Percentiles rank a stretch among this genome's conserved stretches.
phyloP scores from a whole-genome alignment of 2,888 invertebrate genomes.

The Drepanosiphum platanoidis region DNA sequence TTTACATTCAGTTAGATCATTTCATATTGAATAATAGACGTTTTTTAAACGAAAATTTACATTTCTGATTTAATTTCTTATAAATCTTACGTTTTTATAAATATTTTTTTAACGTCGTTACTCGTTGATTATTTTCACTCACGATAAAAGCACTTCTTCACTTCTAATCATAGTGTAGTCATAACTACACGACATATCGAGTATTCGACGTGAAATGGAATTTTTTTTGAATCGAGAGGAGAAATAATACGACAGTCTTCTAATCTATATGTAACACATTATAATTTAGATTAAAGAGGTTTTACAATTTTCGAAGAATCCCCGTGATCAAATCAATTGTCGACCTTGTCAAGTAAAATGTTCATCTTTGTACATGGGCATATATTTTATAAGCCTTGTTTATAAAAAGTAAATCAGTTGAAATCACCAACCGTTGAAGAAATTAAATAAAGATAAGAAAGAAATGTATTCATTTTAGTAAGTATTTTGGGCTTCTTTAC shows the following conservation, averaged over 20 bases:
- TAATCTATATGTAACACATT: background rate
- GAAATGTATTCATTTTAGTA: constrained; percentile 38
- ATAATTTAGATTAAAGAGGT: background rate
- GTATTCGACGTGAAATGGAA: no score
- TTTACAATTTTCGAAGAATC: constrained; percentile 17
- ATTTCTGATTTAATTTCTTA: no score
- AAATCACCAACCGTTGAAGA: background rate
- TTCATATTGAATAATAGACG: no score
- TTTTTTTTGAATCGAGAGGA: no score
- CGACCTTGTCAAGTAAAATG: constrained; percentile 12
- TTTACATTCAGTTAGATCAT: no score
- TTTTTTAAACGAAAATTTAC: no score
- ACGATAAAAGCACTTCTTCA: no score
- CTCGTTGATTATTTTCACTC: no score
- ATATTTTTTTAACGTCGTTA: no score
- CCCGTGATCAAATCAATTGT: background rate
- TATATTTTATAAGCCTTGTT: background rate
- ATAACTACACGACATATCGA: no score
- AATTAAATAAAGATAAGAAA: constrained; percentile 37
- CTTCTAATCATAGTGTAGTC: no score
- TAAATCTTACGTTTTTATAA: no score
- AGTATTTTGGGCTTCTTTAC: constrained; percentile 39
- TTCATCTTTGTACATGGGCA: background rate
- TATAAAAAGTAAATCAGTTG: constrained; percentile 10
- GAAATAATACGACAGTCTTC: background rate